These are phyloP conservation scores for Caretta caretta DNA, from an alignment of 2,113 vertebrate genomes.

Conservation along the genomic window DNA sequence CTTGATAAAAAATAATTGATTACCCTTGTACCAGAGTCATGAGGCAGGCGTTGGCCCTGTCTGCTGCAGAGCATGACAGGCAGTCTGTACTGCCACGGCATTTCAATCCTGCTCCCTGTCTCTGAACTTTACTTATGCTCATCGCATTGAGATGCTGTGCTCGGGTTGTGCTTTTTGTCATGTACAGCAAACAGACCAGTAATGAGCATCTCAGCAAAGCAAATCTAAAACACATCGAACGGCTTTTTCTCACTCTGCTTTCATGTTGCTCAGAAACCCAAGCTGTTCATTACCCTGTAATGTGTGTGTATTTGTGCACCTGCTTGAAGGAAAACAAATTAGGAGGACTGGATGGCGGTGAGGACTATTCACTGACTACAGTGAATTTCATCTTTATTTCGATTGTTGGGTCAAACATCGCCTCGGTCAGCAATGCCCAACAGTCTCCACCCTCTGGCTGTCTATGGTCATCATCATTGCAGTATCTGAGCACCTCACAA, in stretches of 20 bases:
- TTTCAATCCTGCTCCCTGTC: not conserved
- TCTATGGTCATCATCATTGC: not conserved
- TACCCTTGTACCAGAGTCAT: not conserved
- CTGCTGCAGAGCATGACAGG: not conserved
- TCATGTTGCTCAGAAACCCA: not conserved
- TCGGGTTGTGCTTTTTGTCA: rapidly evolving
- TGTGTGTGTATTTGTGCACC: rapidly evolving
- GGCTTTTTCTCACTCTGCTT: rapidly evolving
- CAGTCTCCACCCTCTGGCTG: not conserved
- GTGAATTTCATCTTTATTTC: not conserved
- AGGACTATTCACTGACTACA: not conserved
- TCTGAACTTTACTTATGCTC: not conserved
- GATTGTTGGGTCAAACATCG: not conserved
- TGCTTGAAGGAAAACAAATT: not conserved
- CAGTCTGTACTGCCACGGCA: not conserved
- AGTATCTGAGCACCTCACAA: not conserved
- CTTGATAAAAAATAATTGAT: not conserved
- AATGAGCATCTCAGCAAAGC: rapidly evolving
- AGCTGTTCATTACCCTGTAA: rapidly evolving
- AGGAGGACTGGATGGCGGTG: not conserved
- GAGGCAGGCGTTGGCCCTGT: rapidly evolving
- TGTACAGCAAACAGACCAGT: rapidly evolving
- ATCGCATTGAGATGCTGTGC: rapidly evolving
- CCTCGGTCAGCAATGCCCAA: not conserved
- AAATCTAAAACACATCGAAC: rapidly evolving